Evolutionary conservation across 2,888 invertebrate species (phyloP).

Genomic region (Neoitamus cyanurus): DNA sequence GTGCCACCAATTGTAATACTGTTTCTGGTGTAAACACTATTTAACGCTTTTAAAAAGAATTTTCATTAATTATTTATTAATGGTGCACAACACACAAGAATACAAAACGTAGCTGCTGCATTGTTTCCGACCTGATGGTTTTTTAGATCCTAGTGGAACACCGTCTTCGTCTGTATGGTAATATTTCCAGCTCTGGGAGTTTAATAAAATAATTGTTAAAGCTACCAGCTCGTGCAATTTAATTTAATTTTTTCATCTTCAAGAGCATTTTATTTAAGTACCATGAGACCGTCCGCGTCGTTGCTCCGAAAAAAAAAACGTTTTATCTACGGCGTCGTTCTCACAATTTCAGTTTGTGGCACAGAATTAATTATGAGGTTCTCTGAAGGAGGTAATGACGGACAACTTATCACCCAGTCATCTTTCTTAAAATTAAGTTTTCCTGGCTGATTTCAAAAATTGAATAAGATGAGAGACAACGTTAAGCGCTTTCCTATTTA

Average conservation of each 20-base stretch:
- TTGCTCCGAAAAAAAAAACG: neutral
- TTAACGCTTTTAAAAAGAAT: neutral
- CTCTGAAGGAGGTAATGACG: neutral
- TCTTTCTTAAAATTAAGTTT: neutral
- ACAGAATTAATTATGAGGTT: neutral
- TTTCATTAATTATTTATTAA: neutral
- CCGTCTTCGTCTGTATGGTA: neutral
- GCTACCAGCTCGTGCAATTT: neutral
- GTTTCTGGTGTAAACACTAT: neutral
- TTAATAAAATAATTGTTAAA: neutral
- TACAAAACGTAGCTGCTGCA: neutral
- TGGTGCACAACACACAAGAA: neutral
- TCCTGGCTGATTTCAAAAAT: neutral
- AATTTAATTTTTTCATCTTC: neutral
- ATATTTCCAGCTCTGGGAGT: neutral
- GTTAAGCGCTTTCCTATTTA: neutral
- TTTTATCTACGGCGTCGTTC: neutral
- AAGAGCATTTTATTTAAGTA: neutral
- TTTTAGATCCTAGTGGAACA: neutral
- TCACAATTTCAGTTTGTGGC: neutral
- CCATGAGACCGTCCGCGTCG: neutral
- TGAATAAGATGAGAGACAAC: neutral
- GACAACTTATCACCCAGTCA: neutral
- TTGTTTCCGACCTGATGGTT: neutral
- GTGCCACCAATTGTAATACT: no score